Evolutionary conservation across 2,797 vertebrate species (phyloP).

Genomic region (Xenopus petersii): DNA sequence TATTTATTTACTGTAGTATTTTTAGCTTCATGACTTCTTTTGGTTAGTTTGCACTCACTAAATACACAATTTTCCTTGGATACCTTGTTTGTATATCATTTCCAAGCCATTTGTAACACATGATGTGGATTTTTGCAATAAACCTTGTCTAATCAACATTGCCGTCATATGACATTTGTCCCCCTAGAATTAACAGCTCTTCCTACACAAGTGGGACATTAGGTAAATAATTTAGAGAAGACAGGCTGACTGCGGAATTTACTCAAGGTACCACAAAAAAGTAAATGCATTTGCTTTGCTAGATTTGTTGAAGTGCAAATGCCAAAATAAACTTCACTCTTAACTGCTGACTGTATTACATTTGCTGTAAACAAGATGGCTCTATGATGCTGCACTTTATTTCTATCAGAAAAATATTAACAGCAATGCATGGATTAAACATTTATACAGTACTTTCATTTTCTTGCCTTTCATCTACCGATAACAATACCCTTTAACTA

Average conservation of each 20-base stretch:
- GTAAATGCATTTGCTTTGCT: constrained; percentile 17
- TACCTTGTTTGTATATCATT: too few relatives aligned
- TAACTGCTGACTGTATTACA: neutral
- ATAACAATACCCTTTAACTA: too few relatives aligned
- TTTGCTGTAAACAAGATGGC: neutral
- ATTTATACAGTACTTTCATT: neutral
- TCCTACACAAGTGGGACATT: neutral
- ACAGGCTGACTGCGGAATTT: constrained; percentile 28
- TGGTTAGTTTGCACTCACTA: too few relatives aligned
- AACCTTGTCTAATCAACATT: neutral
- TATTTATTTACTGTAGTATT: too few relatives aligned
- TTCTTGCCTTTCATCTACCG: too few relatives aligned
- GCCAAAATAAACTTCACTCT: neutral
- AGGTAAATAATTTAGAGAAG: neutral
- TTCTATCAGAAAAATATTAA: neutral
- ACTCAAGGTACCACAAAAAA: constrained; percentile 22
- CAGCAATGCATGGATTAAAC: neutral
- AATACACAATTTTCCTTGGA: too few relatives aligned
- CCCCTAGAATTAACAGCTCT: neutral
- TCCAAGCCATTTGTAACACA: too few relatives aligned
- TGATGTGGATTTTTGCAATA: too few relatives aligned
- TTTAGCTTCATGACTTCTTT: too few relatives aligned
- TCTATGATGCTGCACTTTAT: neutral
- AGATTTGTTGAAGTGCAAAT: constrained; percentile 2
- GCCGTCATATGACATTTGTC: neutral